phyloP scores from a whole-genome alignment of 2,797 vertebrate genomes.

The Hippopotamyrus pictus region DNA sequence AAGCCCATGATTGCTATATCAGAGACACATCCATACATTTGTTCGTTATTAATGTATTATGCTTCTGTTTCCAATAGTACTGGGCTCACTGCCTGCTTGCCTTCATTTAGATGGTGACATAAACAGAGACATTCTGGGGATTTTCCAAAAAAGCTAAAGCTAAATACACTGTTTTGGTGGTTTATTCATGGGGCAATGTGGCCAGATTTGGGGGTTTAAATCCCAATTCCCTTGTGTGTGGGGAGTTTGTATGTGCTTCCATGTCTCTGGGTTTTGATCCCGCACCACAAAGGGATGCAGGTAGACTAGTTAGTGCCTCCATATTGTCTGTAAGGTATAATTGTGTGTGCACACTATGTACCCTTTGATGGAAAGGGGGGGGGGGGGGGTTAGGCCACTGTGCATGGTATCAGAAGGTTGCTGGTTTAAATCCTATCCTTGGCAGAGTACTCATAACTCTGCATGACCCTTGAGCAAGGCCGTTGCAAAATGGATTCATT shows the following conservation, averaged over 20 bases:
- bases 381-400: neutral
- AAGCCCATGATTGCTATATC: constrained; percentile 65
- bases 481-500: neutral
- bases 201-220: neutral
- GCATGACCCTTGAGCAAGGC: neutral
- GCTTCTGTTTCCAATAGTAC: constrained; percentile 55
- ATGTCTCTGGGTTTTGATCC: neutral
- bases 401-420: neutral
- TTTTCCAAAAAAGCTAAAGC: neutral
- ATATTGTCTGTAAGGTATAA: neutral
- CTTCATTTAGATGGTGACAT: neutral
- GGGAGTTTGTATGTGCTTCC: neutral
- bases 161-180: neutral
- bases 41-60: constrained; percentile 62
- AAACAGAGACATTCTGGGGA: neutral
- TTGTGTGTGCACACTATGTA: neutral
- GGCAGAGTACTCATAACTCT: neutral
- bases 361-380: neutral
- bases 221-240: neutral
- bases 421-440: neutral
- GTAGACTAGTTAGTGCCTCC: neutral
- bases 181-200: neutral
- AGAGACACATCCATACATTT: constrained; percentile 56
- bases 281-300: neutral
- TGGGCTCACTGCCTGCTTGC: constrained; percentile 18